Base-by-base conservation (phyloP, 2,888 invertebrate genomes). In the Caenorhabditis afra region DNA sequence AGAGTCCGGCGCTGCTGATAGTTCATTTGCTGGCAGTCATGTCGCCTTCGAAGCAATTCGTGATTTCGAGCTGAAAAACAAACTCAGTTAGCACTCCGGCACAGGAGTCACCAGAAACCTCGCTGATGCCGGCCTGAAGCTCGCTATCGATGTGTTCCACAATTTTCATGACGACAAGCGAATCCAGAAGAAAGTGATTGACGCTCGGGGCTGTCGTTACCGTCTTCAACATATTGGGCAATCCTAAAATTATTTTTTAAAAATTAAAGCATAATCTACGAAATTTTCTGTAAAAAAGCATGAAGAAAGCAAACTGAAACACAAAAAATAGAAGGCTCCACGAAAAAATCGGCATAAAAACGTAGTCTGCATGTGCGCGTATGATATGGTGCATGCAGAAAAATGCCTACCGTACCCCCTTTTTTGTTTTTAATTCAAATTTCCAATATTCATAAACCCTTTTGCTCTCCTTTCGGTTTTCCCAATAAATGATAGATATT, bases 1-100 rank as follows among this genome's bases (percentile, higher is more conserved):
- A 97, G 86, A 99, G 92, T 91, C 97, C 98, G 90, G 97, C 96
- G 20, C 98, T 98, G 71, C 18, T 77, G 79, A 23, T 81, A 81
- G 18, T 16, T 18, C n/a, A 5, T 18, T 7, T 5, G 57, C 67
- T 49, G 82, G 73, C 78, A 29, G 67, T 55, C 8, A 58, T 68
- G 11, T 89, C 89, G 16, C 89, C 89, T 37, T 89, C 89, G 23
- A 90, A 90, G 77, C 90, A 90, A 73, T 90, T 90, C 61, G 90
- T 90, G 53, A 90, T 85, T 75, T 90, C 90, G 10, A 90, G 82
- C 14, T 87, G 68, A 29, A 88, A 87, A 18, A 90, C 87, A n/a
- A 90, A 82, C 10, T 90, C 90, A 23, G 89, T 89, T 41, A 90
- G 82, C 58, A 89, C 87, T 47, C 90, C 90, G 39, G 88, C 89